These are phyloP conservation scores for Bungarus multicinctus DNA, from an alignment of 2,113 vertebrate genomes.

Conservation along the genomic window DNA sequence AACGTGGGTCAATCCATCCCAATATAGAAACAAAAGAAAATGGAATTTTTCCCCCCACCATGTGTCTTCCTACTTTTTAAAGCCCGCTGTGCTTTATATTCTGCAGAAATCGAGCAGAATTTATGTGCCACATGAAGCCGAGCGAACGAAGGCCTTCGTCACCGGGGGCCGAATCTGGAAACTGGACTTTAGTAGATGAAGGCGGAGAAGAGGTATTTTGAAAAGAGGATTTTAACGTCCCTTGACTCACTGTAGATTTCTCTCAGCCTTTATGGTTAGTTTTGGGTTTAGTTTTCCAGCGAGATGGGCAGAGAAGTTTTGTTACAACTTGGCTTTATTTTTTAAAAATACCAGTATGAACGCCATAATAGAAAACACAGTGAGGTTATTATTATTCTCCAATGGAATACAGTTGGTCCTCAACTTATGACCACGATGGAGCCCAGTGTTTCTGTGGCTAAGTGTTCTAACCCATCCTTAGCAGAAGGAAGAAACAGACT, in stretches of 20 bases:
- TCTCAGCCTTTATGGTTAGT: neutral
- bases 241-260: neutral
- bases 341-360: neutral
- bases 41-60: neutral
- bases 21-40: too few relatives aligned
- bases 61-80: neutral
- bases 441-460: too few relatives aligned
- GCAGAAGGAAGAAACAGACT: too few relatives aligned
- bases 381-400: neutral
- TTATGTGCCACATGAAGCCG: conserved; percentile 91
- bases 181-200: conserved; percentile 96
- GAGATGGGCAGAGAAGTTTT: neutral
- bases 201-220: conserved; percentile 92
- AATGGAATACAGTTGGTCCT: too few relatives aligned
- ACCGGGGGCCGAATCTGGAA: conserved; percentile 83
- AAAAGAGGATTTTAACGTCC: neutral
- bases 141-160: conserved; percentile 75
- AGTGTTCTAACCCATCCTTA: too few relatives aligned
- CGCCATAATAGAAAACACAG: neutral
- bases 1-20: neutral
- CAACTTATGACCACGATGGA: too few relatives aligned
- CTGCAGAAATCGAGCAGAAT: conserved; percentile 85
- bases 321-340: neutral
- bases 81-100: conserved; percentile 2
- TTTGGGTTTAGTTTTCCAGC: neutral